phyloP scores from a whole-genome alignment of 2,113 vertebrate species.

The Vidua macroura region DNA sequence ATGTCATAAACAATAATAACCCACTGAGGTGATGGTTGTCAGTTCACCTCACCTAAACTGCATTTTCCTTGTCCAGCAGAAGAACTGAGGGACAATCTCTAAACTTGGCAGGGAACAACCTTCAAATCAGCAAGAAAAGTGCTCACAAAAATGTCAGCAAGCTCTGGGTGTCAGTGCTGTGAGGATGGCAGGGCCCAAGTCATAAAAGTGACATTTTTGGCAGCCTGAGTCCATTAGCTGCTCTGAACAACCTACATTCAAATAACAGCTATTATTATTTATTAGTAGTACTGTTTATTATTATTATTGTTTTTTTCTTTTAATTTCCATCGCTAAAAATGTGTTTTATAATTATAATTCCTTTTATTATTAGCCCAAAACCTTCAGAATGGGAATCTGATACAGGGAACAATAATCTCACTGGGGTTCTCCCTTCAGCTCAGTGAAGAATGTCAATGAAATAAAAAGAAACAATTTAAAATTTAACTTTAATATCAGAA shows the following conservation, averaged over 20 bases:
- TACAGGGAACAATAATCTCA: background rate
- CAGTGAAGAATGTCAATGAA: background rate
- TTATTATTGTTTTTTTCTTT: background rate
- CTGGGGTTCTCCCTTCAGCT: background rate
- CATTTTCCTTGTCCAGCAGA: background rate
- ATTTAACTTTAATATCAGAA: background rate
- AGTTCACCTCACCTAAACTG: conserved; percentile 14
- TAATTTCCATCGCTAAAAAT: background rate
- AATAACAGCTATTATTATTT: background rate
- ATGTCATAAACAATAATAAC: conserved; percentile 47
- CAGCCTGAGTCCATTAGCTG: background rate
- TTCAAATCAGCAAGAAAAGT: background rate
- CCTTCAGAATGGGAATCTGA: background rate
- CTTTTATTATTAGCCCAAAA: background rate
- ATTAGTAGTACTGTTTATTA: background rate
- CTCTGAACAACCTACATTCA: background rate
- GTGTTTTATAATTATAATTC: background rate
- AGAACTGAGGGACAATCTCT: background rate
- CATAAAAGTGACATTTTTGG: background rate
- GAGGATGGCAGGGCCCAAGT: background rate
- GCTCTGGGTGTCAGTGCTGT: background rate
- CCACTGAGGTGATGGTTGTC: background rate
- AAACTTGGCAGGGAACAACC: background rate
- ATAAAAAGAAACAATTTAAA: background rate
- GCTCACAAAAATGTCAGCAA: background rate